Base-by-base conservation (phyloP, 1,140 invertebrate genomes). In the Sitodiplosis mosellana region DNA sequence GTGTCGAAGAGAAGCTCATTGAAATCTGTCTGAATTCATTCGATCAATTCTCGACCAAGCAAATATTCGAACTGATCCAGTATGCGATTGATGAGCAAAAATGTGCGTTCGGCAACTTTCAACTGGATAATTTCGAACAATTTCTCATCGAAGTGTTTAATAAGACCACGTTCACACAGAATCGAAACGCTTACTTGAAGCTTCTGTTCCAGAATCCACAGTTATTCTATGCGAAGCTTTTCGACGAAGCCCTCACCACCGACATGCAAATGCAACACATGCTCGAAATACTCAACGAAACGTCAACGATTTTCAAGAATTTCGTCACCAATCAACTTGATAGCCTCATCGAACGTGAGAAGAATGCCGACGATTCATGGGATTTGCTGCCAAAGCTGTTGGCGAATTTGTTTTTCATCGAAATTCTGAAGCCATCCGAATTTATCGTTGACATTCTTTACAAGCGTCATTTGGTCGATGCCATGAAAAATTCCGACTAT, bases 281-380 rank as follows among this genome's bases (percentile, higher is more conserved):
- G 15, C 18, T 21, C 2, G 20, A 43, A 18, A 18, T 43, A 7
- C n/a, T 43, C 4, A 12, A 11, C 10, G 6, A 10, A 12, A 46
- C 12, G 43, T 41, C 49, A 56, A 51, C 52, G 56, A 53, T 54
- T 56, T 52, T 56, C 51, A 53, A 37, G 48, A 54, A 53, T 52
- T 52, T 55, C 51, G 55, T 47, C 22, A 48, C 33, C 38, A 42
- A 48, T 38, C 49, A 51, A 44, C 46, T 50, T 17, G 33, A 50
- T 19, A 12, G 49, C 14, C 36, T 20, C 6, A 43, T 20, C 38
- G 12, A 14, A 19, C 48, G 7, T 48, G 48, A 36, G 11, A 19
- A 40, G 49, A 48, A n/a, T n/a, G n/a, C 47, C 48, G 40, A 43
- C 41, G 15, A n/a, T 18, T 48, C 4, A 52, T 47, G 38, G 46